Evolutionary conservation across 2,888 invertebrate genomes (phyloP).

Genomic region (Agriopis marginaria): DNA sequence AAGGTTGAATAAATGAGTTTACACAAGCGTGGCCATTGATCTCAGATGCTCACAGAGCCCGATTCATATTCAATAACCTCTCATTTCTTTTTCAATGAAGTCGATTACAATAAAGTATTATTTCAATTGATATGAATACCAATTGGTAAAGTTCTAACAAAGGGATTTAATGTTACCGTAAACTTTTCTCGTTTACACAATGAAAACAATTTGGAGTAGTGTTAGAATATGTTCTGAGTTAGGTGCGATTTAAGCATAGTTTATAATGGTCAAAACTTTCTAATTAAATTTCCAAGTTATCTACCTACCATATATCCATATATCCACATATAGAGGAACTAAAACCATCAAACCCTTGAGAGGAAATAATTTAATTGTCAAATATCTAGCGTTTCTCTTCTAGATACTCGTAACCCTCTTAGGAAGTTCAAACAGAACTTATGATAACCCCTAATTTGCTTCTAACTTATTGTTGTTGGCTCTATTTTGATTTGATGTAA

Average conservation of each 20-base stretch:
- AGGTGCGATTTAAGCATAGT: conserved; percentile 21
- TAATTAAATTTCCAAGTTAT: conserved; percentile 13
- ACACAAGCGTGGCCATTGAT: conserved; percentile 5
- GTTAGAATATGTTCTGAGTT: conserved; percentile 13
- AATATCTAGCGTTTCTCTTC: background rate
- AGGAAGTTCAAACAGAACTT: conserved; percentile 11
- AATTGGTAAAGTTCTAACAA: conserved; percentile 16
- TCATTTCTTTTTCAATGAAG: conserved; percentile 11
- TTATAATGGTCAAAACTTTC: conserved; percentile 12
- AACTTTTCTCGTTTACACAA: conserved; percentile 26
- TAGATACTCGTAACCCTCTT: background rate
- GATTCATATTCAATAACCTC: conserved; percentile 16
- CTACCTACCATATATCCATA: background rate
- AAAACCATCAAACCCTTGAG: background rate
- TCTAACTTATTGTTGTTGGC: background rate
- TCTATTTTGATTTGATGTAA: background rate
- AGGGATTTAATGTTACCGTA: conserved; percentile 16
- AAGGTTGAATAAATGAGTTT: conserved; percentile 13
- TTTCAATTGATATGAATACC: conserved; percentile 15
- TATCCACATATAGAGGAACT: background rate
- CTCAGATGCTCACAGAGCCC: background rate
- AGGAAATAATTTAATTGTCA: conserved; percentile 7
- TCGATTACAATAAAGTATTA: conserved; percentile 14
- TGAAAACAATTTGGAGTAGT: conserved; percentile 16
- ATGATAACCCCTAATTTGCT: background rate